phyloP scores from a whole-genome alignment of 1,140 invertebrate species.

The Metaphire vulgaris region DNA sequence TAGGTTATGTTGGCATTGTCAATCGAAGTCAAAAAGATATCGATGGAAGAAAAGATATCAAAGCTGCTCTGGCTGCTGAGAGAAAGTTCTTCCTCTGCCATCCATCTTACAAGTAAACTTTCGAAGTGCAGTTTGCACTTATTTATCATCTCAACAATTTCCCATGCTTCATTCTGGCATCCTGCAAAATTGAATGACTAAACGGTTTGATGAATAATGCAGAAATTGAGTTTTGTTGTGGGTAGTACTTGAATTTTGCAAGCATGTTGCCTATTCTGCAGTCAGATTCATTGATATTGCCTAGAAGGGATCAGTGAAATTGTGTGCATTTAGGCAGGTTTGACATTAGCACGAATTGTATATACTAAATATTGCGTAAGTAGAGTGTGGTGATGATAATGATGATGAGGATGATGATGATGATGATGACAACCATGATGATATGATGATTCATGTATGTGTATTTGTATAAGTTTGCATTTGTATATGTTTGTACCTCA shows the following conservation, averaged over 20 bases:
- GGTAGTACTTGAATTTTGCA: too few relatives aligned
- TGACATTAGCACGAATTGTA: too few relatives aligned
- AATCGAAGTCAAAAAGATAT: slow-evolving; percentile 98
- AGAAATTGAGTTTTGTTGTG: too few relatives aligned
- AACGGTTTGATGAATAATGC: too few relatives aligned
- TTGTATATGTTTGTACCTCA: background rate
- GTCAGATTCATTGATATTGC: too few relatives aligned
- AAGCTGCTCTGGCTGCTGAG: slow-evolving; percentile 86
- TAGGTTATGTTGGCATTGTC: slow-evolving; percentile 93
- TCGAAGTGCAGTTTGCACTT: too few relatives aligned
- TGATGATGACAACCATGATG: background rate
- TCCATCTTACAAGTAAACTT: slow-evolving; percentile 53
- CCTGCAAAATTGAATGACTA: too few relatives aligned
- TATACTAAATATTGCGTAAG: background rate
- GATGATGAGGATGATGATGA: background rate
- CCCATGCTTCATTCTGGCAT: too few relatives aligned
- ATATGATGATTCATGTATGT: background rate
- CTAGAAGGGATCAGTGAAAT: too few relatives aligned
- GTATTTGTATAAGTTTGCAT: background rate
- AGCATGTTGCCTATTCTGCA: too few relatives aligned
- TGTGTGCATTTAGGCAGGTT: too few relatives aligned
- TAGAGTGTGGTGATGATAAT: background rate
- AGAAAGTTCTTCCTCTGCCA: slow-evolving; percentile 88
- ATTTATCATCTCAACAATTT: too few relatives aligned
- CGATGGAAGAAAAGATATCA: slow-evolving; percentile 93